phyloP scores from a whole-genome alignment of 1,140 invertebrate species.

The Oedothorax gibbosus region DNA sequence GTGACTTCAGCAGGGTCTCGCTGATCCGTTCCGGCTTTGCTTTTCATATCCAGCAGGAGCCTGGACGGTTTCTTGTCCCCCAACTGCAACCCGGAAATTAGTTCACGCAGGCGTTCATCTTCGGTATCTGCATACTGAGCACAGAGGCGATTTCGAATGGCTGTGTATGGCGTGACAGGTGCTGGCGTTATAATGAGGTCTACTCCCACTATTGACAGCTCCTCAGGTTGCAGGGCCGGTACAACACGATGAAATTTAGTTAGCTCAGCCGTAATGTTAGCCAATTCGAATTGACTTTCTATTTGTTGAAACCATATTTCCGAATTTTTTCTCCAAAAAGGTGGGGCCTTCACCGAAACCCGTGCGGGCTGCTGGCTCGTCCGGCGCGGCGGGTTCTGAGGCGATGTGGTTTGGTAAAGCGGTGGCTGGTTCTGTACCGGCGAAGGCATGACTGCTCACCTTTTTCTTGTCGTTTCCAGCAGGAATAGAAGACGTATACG shows the following conservation, averaged over 20 bases:
- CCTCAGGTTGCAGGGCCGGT: conserved; percentile 4
- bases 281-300: conserved; percentile 63
- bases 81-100: conserved; percentile 9
- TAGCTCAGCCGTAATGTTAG: conserved; percentile 43
- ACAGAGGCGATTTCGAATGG: neutral
- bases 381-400: neutral
- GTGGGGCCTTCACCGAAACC: neutral
- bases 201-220: conserved; percentile 1
- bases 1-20: neutral
- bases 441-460: no score
- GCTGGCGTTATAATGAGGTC: no score
- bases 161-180: neutral
- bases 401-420: no score
- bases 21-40: no score
- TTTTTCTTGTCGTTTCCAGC: no score
- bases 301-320: conserved; percentile 65
- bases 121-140: neutral
- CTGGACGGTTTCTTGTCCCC: neutral
- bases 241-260: conserved; percentile 61
- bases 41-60: conserved; percentile 13
- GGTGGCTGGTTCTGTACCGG: no score
- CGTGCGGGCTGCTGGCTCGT: no score
- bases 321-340: conserved; percentile 63
- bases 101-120: neutral
- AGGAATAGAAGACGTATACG: no score